Percentiles rank a stretch among this genome's conserved stretches.
These are phyloP conservation scores for Venturia canescens DNA, from an alignment of 1,140 invertebrate genomes.

Conservation along the genomic window DNA sequence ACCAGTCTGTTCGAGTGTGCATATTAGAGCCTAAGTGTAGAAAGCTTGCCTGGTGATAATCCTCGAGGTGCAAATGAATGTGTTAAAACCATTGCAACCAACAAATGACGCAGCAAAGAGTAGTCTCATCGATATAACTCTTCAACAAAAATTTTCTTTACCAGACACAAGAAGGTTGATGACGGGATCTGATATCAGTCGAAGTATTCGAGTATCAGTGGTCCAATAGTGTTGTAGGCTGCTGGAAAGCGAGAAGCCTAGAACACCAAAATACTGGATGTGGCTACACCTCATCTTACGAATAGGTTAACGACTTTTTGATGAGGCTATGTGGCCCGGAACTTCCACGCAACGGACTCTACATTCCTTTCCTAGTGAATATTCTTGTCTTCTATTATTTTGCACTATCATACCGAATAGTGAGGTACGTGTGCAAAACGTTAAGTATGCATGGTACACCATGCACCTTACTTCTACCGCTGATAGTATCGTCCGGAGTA, in stretches of 20 bases:
- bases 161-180: no score
- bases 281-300: not conserved
- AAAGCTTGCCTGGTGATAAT: not conserved
- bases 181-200: no score
- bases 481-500: not conserved
- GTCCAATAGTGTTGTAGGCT: not conserved
- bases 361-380: constrained; percentile 55
- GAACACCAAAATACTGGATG: constrained; percentile 2
- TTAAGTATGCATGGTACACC: not conserved
- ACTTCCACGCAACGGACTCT: constrained; percentile 71
- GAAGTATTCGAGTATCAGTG: not conserved
- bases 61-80: not conserved
- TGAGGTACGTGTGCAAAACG: not conserved
- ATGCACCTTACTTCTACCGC: not conserved
- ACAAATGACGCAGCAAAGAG: not conserved
- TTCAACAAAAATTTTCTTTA: not conserved
- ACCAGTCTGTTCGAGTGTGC: not conserved
- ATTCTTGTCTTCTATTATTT: not conserved
- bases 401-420: not conserved
- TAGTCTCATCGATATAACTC: not conserved
- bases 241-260: not conserved
- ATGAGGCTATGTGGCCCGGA: constrained; percentile 70
- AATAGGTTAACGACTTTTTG: constrained; percentile 73
- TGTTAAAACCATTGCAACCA: not conserved
- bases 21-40: not conserved